phyloP scores from a whole-genome alignment of 2,113 vertebrate genomes.

The Felis catus region F.catus_Fca126_mat1.0 CM031425.1:26182001-26182500 shows the following conservation, averaged over 20 bases:
- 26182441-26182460: conserved; percentile 94
- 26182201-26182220: conserved; percentile 13
- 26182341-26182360: conserved; percentile 99
- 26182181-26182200: neutral
- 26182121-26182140: neutral
- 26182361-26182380: conserved; percentile 99
- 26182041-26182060: neutral
- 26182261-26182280: conserved; percentile 67
- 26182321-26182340: conserved; percentile 98
- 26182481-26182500: conserved; percentile 1
- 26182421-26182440: conserved; percentile 89
- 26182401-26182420: conserved; percentile 93
- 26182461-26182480: conserved; percentile 82
- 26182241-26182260: conserved; percentile 56
- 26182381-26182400: conserved; percentile 98
- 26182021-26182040: neutral
- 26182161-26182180: conserved; percentile 34
- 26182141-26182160: conserved; percentile 30
- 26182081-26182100: neutral
- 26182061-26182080: neutral
- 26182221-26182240: conserved; percentile 29
- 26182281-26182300: conserved; percentile 91
- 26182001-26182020: neutral
- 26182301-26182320: conserved; percentile 98
- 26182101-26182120: neutral